phyloP scores from a whole-genome alignment of 2,888 invertebrate species.

The Caenorhabditis virilis region DNA sequence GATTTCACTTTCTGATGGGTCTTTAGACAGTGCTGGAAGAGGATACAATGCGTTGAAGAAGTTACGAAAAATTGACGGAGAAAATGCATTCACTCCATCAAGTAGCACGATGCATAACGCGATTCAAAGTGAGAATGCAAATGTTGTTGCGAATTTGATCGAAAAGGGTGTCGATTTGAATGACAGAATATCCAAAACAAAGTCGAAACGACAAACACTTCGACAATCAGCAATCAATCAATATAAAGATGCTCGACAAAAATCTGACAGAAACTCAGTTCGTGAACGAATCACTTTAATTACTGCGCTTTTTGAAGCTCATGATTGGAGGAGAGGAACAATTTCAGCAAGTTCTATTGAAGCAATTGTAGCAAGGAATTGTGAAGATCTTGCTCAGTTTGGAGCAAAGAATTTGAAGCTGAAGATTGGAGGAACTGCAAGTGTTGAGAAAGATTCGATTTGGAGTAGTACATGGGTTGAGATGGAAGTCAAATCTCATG shows the following conservation, averaged over 20 bases:
- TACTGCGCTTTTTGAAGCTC: constrained; percentile 49
- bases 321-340: constrained; percentile 48
- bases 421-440: constrained; percentile 30
- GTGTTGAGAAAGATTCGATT: constrained; percentile 49
- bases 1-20: constrained; percentile 46
- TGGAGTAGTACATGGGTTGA: constrained; percentile 49
- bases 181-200: constrained; percentile 28
- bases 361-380: constrained; percentile 38
- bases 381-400: constrained; percentile 53
- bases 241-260: constrained; percentile 42
- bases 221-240: constrained; percentile 43
- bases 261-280: constrained; percentile 40
- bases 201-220: constrained; percentile 32
- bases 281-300: constrained; percentile 47
- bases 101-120: constrained; percentile 41
- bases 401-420: constrained; percentile 37
- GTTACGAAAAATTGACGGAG: constrained; percentile 36
- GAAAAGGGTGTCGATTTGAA: constrained; percentile 53
- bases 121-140: constrained; percentile 42
- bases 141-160: constrained; percentile 46
- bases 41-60: constrained; percentile 49
- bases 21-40: constrained; percentile 50
- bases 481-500: constrained; percentile 37
- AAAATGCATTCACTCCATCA: constrained; percentile 33
- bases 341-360: constrained; percentile 14